A percentile compares a stretch with the other conserved stretches of the same genome.
These are phyloP conservation scores for Acanthurus lineatus DNA, from an alignment of 2,797 vertebrate genomes.

Conservation along the genomic window DNA sequence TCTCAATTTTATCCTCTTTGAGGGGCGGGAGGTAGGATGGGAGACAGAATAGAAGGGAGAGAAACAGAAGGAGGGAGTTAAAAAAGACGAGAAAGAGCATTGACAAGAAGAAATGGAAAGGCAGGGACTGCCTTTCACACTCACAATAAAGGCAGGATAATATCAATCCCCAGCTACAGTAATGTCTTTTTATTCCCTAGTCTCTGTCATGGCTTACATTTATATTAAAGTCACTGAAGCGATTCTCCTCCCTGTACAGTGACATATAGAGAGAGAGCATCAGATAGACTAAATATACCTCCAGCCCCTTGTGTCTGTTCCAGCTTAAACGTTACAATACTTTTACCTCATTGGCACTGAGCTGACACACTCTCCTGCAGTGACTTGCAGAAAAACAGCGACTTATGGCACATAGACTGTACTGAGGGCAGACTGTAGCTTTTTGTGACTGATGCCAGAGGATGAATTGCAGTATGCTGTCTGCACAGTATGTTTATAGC, in stretches of 20 bases:
- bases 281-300: slow-evolving; percentile 64
- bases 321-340: slow-evolving; percentile 57
- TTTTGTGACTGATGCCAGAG: slow-evolving; percentile 16
- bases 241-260: slow-evolving; percentile 50
- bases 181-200: slow-evolving; percentile 60
- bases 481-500: not conserved
- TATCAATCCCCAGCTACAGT: slow-evolving; percentile 55
- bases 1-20: slow-evolving; percentile 64
- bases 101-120: slow-evolving; percentile 38
- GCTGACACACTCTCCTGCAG: slow-evolving; percentile 40
- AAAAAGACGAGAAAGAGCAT: slow-evolving; percentile 42
- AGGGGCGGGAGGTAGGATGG: slow-evolving; percentile 37
- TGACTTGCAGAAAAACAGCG: slow-evolving; percentile 41
- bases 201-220: slow-evolving; percentile 55
- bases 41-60: slow-evolving; percentile 52
- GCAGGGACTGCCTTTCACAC: slow-evolving; percentile 53
- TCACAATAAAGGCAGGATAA: slow-evolving; percentile 60
- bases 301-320: slow-evolving; percentile 46
- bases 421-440: slow-evolving; percentile 20
- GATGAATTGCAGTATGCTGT: not conserved
- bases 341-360: slow-evolving; percentile 38
- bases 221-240: slow-evolving; percentile 59
- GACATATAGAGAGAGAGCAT: slow-evolving; percentile 57
- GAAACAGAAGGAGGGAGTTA: slow-evolving; percentile 29
- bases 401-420: slow-evolving; percentile 19